These are phyloP conservation scores for Dendrolimus punctatus DNA, from an alignment of 1,140 invertebrate genomes.

Conservation along the genomic window DNA sequence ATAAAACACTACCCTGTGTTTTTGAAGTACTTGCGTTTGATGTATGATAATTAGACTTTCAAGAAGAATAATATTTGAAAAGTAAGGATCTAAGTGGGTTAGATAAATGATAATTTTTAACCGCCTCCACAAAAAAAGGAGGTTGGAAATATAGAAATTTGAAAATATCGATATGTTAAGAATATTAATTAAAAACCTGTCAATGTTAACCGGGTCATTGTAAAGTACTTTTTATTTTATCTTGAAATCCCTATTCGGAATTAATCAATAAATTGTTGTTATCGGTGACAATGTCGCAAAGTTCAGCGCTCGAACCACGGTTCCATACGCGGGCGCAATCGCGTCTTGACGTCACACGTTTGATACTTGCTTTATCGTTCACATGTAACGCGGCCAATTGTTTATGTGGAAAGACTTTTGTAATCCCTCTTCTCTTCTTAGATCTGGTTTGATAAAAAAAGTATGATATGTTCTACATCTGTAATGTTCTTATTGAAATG, in stretches of 20 bases:
- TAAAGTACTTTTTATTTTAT: slow-evolving; percentile 1
- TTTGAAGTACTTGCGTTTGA: too few relatives aligned
- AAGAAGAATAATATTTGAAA: too few relatives aligned
- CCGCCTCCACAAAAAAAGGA: background rate
- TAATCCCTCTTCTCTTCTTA: too few relatives aligned
- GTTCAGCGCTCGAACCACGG: slow-evolving; percentile 39
- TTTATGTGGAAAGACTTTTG: slow-evolving; percentile 20
- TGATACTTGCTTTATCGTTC: slow-evolving; percentile 39
- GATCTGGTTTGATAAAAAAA: too few relatives aligned
- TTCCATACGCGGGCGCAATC: slow-evolving; percentile 18
- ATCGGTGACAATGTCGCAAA: slow-evolving; percentile 56
- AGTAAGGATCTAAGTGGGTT: slow-evolving; percentile 5
- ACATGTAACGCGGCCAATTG: slow-evolving; percentile 23
- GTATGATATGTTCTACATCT: too few relatives aligned
- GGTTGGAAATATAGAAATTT: too few relatives aligned
- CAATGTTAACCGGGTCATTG: too few relatives aligned
- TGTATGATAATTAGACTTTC: too few relatives aligned
- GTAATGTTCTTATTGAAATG: too few relatives aligned
- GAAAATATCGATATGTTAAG: background rate
- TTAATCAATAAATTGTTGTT: slow-evolving; percentile 37
- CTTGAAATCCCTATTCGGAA: slow-evolving; percentile 28
- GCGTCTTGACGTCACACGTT: slow-evolving; percentile 45
- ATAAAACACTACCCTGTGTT: too few relatives aligned
- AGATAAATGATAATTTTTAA: slow-evolving; percentile 18
- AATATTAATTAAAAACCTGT: background rate